A percentile compares a stretch with the other conserved stretches of the same genome.
phyloP scores from a whole-genome alignment of 2,888 invertebrate species.

The Ectobius pallidus region DNA sequence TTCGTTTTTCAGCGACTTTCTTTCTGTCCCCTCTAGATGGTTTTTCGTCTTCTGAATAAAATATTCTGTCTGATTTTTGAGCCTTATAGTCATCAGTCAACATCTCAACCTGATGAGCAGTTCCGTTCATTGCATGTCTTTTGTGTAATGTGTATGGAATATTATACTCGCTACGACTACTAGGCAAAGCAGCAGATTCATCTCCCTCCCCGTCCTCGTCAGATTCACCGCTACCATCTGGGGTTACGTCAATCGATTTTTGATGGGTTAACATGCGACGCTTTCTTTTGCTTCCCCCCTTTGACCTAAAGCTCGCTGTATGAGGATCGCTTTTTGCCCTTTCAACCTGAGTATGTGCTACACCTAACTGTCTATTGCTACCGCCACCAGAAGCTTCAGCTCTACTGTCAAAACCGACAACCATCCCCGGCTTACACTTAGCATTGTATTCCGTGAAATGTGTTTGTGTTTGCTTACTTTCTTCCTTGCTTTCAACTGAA shows the following conservation, averaged over 20 bases:
- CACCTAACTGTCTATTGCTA: conserved; percentile 47
- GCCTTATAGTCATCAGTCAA: conserved; percentile 21
- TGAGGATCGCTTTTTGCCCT: conserved; percentile 88
- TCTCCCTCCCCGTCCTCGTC: conserved; percentile 63
- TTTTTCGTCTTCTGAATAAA: background rate
- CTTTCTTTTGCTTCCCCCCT: conserved; percentile 62
- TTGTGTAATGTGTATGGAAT: conserved; percentile 87
- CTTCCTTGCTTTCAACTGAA: background rate
- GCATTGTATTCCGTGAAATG: conserved; percentile 43
- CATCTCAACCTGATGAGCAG: conserved; percentile 57
- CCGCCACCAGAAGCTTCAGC: conserved; percentile 18
- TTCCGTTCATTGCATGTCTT: conserved; percentile 84
- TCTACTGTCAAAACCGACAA: conserved; percentile 52
- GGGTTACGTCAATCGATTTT: conserved; percentile 83
- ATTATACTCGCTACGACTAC: conserved; percentile 63
- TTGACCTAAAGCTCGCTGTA: conserved; percentile 58
- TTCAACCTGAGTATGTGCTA: conserved; percentile 75
- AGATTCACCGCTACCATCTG: conserved; percentile 81
- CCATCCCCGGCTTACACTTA: conserved; percentile 49
- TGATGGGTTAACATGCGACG: conserved; percentile 83
- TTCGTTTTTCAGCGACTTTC: background rate
- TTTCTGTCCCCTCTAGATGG: background rate
- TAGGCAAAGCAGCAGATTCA: conserved; percentile 59
- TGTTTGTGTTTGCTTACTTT: conserved; percentile 33
- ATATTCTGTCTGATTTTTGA: background rate